Evolutionary conservation across 2,888 invertebrate species (phyloP).

Genomic region (Dascillus cervinus): DNA sequence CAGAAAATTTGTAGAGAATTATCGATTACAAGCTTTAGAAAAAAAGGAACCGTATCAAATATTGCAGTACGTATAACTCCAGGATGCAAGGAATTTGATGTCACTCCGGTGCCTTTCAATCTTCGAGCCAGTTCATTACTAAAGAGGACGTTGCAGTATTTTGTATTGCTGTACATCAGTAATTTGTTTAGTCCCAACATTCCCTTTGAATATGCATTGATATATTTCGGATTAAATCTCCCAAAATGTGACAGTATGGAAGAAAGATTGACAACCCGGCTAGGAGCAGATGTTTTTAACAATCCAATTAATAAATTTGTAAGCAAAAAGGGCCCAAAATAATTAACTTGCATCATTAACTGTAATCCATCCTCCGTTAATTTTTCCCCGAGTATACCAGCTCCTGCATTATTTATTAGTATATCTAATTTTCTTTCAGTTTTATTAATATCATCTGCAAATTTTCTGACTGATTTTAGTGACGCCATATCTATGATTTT

Average conservation of each 20-base stretch:
- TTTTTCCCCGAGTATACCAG: slow-evolving; percentile 40
- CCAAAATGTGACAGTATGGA: slow-evolving; percentile 20
- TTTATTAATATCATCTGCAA: slow-evolving; percentile 51
- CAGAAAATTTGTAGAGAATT: too few relatives aligned
- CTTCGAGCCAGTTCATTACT: slow-evolving; percentile 20
- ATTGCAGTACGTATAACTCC: slow-evolving; percentile 19
- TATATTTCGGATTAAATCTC: slow-evolving; percentile 12
- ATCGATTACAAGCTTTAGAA: too few relatives aligned
- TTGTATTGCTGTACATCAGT: slow-evolving; percentile 20
- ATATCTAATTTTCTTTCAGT: slow-evolving; percentile 51
- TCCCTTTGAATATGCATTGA: slow-evolving; percentile 2
- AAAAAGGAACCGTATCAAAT: too few relatives aligned
- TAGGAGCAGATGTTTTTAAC: slow-evolving; percentile 34
- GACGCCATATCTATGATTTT: slow-evolving; percentile 48
- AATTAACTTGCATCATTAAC: slow-evolving; percentile 56
- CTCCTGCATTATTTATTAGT: slow-evolving; percentile 58
- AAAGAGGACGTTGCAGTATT: slow-evolving; percentile 25
- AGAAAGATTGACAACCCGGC: slow-evolving; percentile 27
- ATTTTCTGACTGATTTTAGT: slow-evolving; percentile 49
- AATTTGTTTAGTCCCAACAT: too few relatives aligned
- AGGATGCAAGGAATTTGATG: slow-evolving; percentile 25
- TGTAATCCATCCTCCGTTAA: slow-evolving; percentile 56
- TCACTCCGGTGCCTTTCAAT: slow-evolving; percentile 18
- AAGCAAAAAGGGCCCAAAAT: slow-evolving; percentile 55
- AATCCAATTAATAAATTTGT: slow-evolving; percentile 54